phyloP scores from a whole-genome alignment of 53 echinoderm and acorn worm species.

The Holothuria leucospilota region DNA sequence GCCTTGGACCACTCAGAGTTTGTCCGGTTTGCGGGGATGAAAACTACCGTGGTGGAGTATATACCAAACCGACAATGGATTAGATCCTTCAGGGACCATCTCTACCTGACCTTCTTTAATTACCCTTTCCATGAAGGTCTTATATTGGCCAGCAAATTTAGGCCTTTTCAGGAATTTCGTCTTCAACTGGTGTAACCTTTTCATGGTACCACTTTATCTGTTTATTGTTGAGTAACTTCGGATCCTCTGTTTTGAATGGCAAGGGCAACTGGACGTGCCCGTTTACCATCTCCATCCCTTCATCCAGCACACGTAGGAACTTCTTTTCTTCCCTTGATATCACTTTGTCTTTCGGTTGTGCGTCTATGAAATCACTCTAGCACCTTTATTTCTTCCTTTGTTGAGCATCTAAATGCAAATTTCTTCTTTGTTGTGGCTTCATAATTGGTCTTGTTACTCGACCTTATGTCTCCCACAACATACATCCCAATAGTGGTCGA shows the following conservation, averaged over 20 bases:
- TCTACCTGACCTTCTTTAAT: too few relatives aligned
- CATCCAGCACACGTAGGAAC: slow-evolving; percentile 55
- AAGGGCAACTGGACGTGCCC: too few relatives aligned
- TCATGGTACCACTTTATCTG: slow-evolving; percentile 36
- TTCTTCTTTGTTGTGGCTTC: neutral
- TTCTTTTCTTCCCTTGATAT: slow-evolving; percentile 56
- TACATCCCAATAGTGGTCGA: slow-evolving; percentile 57
- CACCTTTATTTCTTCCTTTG: slow-evolving; percentile 27
- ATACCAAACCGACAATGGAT: too few relatives aligned
- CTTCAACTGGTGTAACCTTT: slow-evolving; percentile 34
- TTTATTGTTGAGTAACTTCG: slow-evolving; percentile 57
- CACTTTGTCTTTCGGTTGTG: neutral
- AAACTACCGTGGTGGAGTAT: too few relatives aligned
- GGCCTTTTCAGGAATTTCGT: slow-evolving; percentile 1
- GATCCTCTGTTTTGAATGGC: too few relatives aligned
- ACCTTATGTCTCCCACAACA: slow-evolving; percentile 47
- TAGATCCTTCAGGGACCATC: too few relatives aligned
- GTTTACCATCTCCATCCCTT: slow-evolving; percentile 52
- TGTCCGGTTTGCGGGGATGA: slow-evolving; percentile 48
- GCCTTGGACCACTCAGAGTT: slow-evolving; percentile 1
- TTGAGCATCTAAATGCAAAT: neutral
- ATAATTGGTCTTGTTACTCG: neutral
- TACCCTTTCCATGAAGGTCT: too few relatives aligned
- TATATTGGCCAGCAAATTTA: neutral
- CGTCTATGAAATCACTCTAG: slow-evolving; percentile 57